A percentile compares a stretch with the other conserved stretches of the same genome.
Evolutionary conservation across 2,888 invertebrate species (phyloP).

Genomic region (Drosophila kokeensis): DNA sequence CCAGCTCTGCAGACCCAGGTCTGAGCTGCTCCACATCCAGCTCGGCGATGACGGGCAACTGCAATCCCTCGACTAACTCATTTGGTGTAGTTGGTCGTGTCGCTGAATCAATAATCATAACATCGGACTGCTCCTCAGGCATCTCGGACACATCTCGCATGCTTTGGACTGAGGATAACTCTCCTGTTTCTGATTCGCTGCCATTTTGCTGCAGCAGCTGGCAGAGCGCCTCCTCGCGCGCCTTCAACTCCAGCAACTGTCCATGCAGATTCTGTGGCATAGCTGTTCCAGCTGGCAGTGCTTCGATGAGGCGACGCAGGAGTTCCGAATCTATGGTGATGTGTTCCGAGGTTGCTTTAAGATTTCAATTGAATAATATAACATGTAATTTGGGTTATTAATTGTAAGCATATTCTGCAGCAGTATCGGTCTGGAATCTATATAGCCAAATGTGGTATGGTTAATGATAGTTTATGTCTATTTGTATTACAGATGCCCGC

Average conservation of each 20-base stretch:
- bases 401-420: not conserved
- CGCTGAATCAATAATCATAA: conserved; percentile 63
- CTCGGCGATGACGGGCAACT: conserved; percentile 71
- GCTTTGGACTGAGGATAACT: conserved; percentile 77
- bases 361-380: not conserved
- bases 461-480: too few species aligned
- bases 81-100: conserved; percentile 83
- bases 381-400: not conserved
- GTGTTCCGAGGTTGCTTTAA: conserved; percentile 82
- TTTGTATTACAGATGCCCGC: not conserved
- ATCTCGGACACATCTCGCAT: conserved; percentile 78
- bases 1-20: conserved; percentile 50
- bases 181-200: conserved; percentile 70
- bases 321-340: conserved; percentile 83
- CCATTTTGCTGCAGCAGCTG: conserved; percentile 62
- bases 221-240: conserved; percentile 81
- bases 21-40: conserved; percentile 44
- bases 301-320: conserved; percentile 85
- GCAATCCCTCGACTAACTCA: conserved; percentile 57
- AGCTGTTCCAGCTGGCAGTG: conserved; percentile 89
- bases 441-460: not conserved
- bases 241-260: conserved; percentile 86
- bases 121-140: conserved; percentile 46
- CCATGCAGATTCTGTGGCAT: conserved; percentile 92
- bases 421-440: not conserved